Evolutionary conservation across 2,113 vertebrate species (phyloP), one percentile per base, ranked within the genome.

Genomic region (Gnathonemus echidnorhynchus): DNA sequence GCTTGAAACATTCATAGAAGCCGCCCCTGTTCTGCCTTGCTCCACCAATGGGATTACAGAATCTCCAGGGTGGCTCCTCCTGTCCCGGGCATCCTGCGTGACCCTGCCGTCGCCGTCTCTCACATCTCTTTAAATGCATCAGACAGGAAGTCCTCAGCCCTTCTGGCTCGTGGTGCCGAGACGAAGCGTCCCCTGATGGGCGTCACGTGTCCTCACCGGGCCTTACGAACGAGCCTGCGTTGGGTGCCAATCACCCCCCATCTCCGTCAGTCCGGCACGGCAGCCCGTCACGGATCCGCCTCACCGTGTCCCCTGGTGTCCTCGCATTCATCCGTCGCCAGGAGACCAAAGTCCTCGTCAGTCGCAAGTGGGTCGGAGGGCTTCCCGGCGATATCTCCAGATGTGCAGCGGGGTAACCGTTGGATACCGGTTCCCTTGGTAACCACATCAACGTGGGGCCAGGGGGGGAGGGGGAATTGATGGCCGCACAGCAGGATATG

Each of bases 91-190:
- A 88, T 62, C 9, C 39, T 42, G 27, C 50, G 15, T 19, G 48
- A 31, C 58, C 42, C n/a, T 45, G 3, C 56, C 66, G 49, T 46
- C 39, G n/a, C 3, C 3, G 3, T 5, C 24, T 90, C 86, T 88
- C 48, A 11, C 85, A 13, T 88, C 31, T 87, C 49, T 46, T 80
- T 90, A 19, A 49, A 89, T 53, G 62, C 3, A 87, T 84, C 88
- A 80, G 91, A 90, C 87, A 85, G 83, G 53, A 92, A 85, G 88
- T 66, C 87, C 10, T 10, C 53, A 6, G 52, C 17, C 19, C 21
- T 88, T 24, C 42, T n/a, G 27, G n/a, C 42, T 2, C 24, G 13
- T 19, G 17, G 35, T 3, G 19, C 74, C 13, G 15, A 80, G 35
- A 42, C 1, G 0, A 27, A 27, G n/a, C 2, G 10, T 66, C 62